Conservation (phyloP, 2,113 vertebrate species). For the Callocephalon fimbriatum region DNA sequence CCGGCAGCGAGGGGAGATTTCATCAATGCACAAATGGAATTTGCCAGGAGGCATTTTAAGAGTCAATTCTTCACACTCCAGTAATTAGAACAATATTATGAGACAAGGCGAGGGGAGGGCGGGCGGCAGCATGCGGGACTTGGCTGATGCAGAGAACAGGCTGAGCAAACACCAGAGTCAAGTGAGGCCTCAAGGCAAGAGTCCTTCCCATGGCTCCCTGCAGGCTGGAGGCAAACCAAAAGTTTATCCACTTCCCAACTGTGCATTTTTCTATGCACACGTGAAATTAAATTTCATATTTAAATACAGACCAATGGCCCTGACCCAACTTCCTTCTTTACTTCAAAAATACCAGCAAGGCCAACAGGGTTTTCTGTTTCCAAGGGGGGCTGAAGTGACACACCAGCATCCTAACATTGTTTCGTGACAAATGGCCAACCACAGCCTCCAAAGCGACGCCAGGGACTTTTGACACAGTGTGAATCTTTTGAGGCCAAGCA, state of each 20-base stretch:
- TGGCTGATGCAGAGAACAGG: neutral
- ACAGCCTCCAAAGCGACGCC: neutral
- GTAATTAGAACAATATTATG: constrained; percentile 59
- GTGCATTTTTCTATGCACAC: neutral
- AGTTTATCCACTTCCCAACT: neutral
- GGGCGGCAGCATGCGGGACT: neutral
- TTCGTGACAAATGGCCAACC: neutral
- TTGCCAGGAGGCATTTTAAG: constrained; percentile 45
- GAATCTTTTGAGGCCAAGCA: neutral
- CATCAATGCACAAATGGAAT: constrained; percentile 35
- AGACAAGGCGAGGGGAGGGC: neutral
- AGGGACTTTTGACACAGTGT: fast-evolving
- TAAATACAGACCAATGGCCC: neutral
- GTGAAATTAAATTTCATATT: neutral
- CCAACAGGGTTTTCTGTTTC: neutral
- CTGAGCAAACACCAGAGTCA: constrained; percentile 28
- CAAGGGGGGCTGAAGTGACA: neutral
- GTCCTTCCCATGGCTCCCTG: neutral
- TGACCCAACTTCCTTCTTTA: neutral
- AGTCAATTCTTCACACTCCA: constrained; percentile 65
- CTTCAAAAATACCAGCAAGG: neutral
- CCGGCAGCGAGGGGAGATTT: neutral
- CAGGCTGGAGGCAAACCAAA: neutral
- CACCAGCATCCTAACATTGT: neutral
- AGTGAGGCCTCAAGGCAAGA: constrained; percentile 1